Evolutionary conservation across 2,888 invertebrate genomes (phyloP), one percentile per base, ranked within the genome.

Genomic region (Didymodactylos carnosus): DNA sequence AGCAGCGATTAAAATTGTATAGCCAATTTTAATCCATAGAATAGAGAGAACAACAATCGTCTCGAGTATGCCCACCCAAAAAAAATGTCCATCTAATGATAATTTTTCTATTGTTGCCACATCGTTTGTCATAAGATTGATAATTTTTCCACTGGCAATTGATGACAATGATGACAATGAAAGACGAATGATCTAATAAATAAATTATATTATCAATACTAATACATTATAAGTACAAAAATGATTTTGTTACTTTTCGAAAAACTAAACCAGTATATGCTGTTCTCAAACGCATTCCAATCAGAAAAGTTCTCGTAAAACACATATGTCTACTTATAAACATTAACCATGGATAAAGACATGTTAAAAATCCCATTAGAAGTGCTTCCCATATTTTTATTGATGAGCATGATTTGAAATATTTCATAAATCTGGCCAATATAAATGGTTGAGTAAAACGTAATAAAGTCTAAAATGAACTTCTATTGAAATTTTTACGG

Each of bases 41-140:
- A 93, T 87, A 81, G 88, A 89, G 7, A 90, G 88, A 77, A 91
- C 88, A 77, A 91, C 87, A 70, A 89, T 82, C 0, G 91, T 89
- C 78, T 92, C 90, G 25, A 91, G 80, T 0, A 93, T 91, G 0
- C 91, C 93, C 76, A 93, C 89, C 92, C 93, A 92, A 39, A 92
- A 85, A 82, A 91, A 94, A 84, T 94, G 94, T 10, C 92, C 53
- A 19, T 75, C 29, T 40, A 39, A 46, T 72, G 76, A 76, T 77
- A 85, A 85, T 79, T 81, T 81, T 82, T 95, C 95, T 82, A 95
- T 93, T 72, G 90, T 87, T 79, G 90, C 90, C 77, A 95, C 91
- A 83, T 97, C 95, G 81, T 94, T 95, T 1, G 94, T 92, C 75
- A 97, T 85, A 19, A 94, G 87, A 82, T 94, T 94, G 39, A 94